Conservation (phyloP, 2,113 vertebrate genomes). For the Pteruthius melanotis region DNA sequence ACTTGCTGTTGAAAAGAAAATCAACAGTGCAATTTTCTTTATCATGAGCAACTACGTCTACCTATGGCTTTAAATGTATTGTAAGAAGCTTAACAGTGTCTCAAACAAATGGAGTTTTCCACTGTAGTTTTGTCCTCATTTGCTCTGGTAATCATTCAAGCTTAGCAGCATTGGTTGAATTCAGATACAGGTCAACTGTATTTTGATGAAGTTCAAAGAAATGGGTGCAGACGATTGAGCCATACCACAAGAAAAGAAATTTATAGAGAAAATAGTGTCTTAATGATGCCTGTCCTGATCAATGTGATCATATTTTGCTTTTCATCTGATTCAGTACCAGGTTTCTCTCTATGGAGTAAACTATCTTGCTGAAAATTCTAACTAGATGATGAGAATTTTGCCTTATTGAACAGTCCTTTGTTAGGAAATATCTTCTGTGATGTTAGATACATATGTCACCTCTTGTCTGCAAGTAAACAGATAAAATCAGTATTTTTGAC, state of each 20-base stretch:
- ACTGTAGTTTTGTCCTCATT: slow-evolving; percentile 7
- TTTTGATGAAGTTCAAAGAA: slow-evolving; percentile 1
- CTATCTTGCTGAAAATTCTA: neutral
- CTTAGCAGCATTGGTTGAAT: slow-evolving; percentile 5
- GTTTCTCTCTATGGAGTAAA: neutral
- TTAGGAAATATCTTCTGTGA: neutral
- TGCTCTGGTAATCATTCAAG: slow-evolving; percentile 16
- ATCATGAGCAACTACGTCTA: neutral
- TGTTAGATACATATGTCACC: neutral
- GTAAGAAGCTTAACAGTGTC: neutral
- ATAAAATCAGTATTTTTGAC: neutral
- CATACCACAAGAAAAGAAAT: neutral
- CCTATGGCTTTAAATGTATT: neutral
- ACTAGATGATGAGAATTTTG: neutral
- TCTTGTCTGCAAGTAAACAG: neutral
- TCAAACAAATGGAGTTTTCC: slow-evolving; percentile 2
- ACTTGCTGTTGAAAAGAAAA: slow-evolving; percentile 30
- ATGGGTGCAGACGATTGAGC: neutral
- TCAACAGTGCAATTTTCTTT: slow-evolving; percentile 22
- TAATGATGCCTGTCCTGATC: neutral
- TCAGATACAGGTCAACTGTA: neutral
- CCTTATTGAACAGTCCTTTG: neutral
- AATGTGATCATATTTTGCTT: neutral
- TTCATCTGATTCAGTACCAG: neutral
- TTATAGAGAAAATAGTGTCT: neutral